phyloP scores from a whole-genome alignment of 2,113 vertebrate genomes.

The Onychorhynchus coronatus region DNA sequence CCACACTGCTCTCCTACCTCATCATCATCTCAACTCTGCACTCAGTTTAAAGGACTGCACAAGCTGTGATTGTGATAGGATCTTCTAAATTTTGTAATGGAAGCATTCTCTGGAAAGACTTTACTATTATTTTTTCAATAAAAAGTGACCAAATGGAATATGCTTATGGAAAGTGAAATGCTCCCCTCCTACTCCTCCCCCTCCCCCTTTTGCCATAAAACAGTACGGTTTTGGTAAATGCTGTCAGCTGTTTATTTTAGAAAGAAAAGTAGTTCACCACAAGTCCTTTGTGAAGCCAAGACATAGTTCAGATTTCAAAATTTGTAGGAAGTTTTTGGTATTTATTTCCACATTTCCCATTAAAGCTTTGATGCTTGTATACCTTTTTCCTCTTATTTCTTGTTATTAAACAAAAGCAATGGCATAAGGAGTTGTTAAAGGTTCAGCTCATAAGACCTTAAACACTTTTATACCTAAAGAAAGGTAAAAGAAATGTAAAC shows the following conservation, averaged over 20 bases:
- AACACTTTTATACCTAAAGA: neutral
- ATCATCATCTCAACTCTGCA: neutral
- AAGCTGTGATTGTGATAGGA: neutral
- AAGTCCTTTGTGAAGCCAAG: neutral
- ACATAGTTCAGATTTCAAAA: neutral
- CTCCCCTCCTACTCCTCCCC: accelerated
- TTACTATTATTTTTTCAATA: neutral
- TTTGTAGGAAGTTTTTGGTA: neutral
- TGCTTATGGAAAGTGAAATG: neutral
- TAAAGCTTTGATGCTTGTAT: neutral
- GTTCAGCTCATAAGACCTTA: neutral
- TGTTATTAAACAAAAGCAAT: neutral
- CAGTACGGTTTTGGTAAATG: neutral
- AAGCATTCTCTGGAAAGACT: neutral
- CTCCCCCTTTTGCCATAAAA: neutral
- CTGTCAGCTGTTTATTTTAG: neutral
- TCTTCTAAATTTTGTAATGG: neutral
- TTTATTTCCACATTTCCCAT: neutral
- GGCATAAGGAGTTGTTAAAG: neutral
- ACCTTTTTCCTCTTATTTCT: neutral
- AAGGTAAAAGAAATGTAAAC: neutral
- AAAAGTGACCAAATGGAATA: conserved; percentile 27
- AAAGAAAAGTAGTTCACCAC: neutral
- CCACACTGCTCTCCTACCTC: neutral
- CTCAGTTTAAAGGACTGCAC: neutral